phyloP scores from a whole-genome alignment of 2,888 invertebrate species.

The Oligia strigilis region DNA sequence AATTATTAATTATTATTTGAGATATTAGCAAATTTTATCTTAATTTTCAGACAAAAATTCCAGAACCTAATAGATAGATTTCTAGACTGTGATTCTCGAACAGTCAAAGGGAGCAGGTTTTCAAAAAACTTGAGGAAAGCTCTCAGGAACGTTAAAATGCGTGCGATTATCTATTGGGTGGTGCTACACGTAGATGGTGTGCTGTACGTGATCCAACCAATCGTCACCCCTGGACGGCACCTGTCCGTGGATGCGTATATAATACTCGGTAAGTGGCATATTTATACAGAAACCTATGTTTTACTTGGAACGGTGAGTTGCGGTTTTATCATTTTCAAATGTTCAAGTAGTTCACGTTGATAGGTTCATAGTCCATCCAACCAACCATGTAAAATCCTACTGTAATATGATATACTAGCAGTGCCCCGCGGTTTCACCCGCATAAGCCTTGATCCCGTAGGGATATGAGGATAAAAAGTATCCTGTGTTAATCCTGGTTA shows the following conservation, averaged over 20 bases:
- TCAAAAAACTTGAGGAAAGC: conserved; percentile 67
- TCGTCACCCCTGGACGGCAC: conserved; percentile 75
- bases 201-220: conserved; percentile 68
- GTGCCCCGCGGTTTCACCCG: no score
- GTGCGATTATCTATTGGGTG: conserved; percentile 74
- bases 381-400: no score
- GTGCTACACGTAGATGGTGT: conserved; percentile 70
- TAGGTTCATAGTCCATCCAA: background rate
- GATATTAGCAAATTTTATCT: conserved; percentile 35
- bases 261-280: conserved; percentile 69
- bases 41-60: conserved; percentile 70
- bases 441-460: no score
- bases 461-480: no score
- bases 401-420: no score
- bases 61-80: conserved; percentile 68
- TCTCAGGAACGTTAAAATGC: conserved; percentile 72
- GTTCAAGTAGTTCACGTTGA: background rate
- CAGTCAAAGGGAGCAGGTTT: conserved; percentile 68
- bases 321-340: background rate
- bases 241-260: conserved; percentile 71
- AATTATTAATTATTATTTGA: no score
- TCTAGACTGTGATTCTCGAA: conserved; percentile 68
- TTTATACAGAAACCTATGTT: background rate
- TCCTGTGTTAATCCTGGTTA: no score
- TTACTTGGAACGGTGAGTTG: background rate